Conservation (phyloP, 2,888 invertebrate genomes). For the Apodemia zela region DNA sequence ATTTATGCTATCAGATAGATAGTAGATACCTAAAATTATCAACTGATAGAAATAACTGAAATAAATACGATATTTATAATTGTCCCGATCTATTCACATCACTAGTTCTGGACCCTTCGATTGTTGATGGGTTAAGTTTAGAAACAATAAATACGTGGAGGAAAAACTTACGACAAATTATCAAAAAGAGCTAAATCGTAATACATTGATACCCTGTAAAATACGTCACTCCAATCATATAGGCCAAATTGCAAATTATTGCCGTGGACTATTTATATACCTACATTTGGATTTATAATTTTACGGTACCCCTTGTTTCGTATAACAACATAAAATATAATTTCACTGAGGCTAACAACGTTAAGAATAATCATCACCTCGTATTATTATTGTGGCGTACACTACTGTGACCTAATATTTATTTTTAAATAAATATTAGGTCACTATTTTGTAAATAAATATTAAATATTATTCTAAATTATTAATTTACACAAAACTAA, state of each 20-base stretch:
- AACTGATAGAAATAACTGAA: background rate
- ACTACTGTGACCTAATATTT: no score
- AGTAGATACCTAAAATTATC: background rate
- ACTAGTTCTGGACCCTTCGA: background rate
- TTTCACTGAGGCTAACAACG: no score
- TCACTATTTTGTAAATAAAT: no score
- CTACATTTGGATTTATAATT: no score
- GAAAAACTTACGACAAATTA: background rate
- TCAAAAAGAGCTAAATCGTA: slow-evolving; percentile 1
- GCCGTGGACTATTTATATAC: background rate
- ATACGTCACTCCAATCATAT: background rate
- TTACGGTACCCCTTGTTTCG: no score
- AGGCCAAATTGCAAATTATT: background rate
- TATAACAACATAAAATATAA: no score
- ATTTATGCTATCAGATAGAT: background rate
- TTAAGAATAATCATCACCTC: no score
- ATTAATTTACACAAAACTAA: no score
- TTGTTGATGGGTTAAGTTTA: background rate
- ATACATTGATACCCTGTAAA: slow-evolving; percentile 1
- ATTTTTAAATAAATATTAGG: no score
- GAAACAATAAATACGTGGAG: background rate
- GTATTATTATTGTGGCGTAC: no score
- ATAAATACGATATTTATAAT: background rate
- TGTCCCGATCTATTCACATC: background rate
- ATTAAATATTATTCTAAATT: no score